Conservation (phyloP, 2,797 vertebrate species). For the Scarus forsteni region DNA sequence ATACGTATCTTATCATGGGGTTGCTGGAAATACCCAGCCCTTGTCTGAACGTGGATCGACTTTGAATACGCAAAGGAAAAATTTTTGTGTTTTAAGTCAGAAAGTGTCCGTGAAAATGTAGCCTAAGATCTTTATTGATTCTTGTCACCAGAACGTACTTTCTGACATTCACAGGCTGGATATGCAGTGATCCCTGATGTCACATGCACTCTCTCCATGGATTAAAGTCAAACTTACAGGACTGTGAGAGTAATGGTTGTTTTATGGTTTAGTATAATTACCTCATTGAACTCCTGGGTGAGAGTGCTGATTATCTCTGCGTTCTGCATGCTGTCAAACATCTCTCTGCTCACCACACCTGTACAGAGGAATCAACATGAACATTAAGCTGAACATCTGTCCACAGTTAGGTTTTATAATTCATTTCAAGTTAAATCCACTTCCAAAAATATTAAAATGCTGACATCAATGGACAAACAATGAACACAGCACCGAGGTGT, state of each 20-base stretch:
- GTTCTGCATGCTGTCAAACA: constrained; percentile 88
- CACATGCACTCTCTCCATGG: neutral
- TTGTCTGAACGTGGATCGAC: no score
- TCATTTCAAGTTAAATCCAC: neutral
- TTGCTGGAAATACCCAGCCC: no score
- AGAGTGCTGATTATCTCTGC: constrained; percentile 89
- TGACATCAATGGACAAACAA: constrained; percentile 18
- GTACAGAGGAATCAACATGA: constrained; percentile 6
- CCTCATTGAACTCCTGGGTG: constrained; percentile 91
- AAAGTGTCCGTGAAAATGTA: no score
- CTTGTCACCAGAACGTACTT: no score
- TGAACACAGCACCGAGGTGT: constrained; percentile 14
- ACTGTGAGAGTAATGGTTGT: constrained; percentile 8
- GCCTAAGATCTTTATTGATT: no score
- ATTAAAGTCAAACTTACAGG: constrained; percentile 16
- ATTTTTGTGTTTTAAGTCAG: no score
- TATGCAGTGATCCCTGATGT: no score
- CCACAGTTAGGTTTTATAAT: neutral
- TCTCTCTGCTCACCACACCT: constrained; percentile 88
- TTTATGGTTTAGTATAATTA: constrained; percentile 56
- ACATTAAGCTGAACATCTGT: neutral
- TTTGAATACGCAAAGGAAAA: no score
- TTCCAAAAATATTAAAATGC: constrained; percentile 12
- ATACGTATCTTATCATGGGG: no score
- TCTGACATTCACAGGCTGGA: no score